Evolutionary conservation across 2,113 vertebrate species (phyloP).

Genomic region (human (Homo sapiens)): GRCh38 chr6:109935001-109935500

Average conservation of each 20-base stretch:
- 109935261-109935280: background rate
- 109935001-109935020: background rate
- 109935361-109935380: too few species aligned
- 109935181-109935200: background rate
- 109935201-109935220: background rate
- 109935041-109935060: background rate
- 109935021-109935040: background rate
- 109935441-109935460: too few species aligned
- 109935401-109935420: too few species aligned
- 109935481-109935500: background rate
- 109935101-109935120: background rate
- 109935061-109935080: background rate
- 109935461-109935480: too few species aligned
- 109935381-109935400: too few species aligned
- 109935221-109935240: background rate
- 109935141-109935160: background rate
- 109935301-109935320: background rate
- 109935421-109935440: too few species aligned
- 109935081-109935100: background rate
- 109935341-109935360: too few species aligned
- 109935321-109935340: too few species aligned
- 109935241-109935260: background rate
- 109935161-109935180: background rate
- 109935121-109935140: background rate
- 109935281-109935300: background rate